Conservation (phyloP, 2,888 invertebrate genomes). For the Drosophila paranaensis region DNA sequence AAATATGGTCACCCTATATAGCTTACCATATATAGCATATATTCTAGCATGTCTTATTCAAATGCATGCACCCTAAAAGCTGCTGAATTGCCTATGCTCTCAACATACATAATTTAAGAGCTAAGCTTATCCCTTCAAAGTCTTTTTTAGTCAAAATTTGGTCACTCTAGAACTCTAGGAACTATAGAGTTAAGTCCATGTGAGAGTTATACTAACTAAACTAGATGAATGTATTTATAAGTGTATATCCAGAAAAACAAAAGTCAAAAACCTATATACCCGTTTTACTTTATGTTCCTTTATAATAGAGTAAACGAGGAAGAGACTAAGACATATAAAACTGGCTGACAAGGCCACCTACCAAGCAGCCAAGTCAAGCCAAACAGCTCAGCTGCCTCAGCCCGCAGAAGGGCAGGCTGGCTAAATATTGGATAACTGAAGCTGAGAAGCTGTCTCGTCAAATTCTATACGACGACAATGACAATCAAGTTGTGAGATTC, state of each 20-base stretch:
- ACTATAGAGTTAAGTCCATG: too few species aligned
- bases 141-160: background rate
- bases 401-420: constrained; percentile 6
- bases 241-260: too few species aligned
- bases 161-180: background rate
- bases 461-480: constrained; percentile 76
- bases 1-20: too few species aligned
- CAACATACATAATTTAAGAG: background rate
- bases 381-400: too few species aligned
- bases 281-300: background rate
- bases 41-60: too few species aligned
- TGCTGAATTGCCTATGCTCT: too few species aligned
- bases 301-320: background rate
- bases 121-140: background rate
- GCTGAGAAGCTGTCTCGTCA: constrained; percentile 57
- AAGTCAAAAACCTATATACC: background rate
- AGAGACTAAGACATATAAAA: constrained; percentile 21
- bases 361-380: constrained; percentile 5
- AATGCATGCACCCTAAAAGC: too few species aligned
- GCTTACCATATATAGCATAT: too few species aligned
- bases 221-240: too few species aligned
- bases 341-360: constrained; percentile 26
- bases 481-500: constrained; percentile 76
- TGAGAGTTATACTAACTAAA: too few species aligned
- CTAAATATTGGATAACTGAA: constrained; percentile 11